Conservation (phyloP, 2,888 invertebrate species). For the Flabesymbios commensalis region DNA sequence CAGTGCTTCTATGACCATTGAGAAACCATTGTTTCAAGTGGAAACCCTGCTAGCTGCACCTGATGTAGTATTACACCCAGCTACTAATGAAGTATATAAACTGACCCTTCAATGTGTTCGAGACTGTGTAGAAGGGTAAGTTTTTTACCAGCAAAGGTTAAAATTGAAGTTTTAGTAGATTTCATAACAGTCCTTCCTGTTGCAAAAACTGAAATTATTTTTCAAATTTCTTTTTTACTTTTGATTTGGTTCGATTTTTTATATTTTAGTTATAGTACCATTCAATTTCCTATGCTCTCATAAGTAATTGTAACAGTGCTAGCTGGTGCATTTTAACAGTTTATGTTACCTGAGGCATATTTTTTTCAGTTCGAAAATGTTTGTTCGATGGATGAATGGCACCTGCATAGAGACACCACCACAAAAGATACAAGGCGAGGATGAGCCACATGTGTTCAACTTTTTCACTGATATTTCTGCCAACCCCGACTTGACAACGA, state of each 20-base stretch:
- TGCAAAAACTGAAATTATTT: too few species aligned
- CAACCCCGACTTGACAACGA: conserved; percentile 63
- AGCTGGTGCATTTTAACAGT: too few species aligned
- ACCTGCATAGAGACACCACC: conserved; percentile 77
- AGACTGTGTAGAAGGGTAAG: conserved; percentile 76
- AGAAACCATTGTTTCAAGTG: conserved; percentile 75
- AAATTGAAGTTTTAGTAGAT: too few species aligned
- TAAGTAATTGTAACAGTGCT: too few species aligned
- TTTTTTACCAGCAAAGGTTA: too few species aligned
- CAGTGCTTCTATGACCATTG: conserved; percentile 67
- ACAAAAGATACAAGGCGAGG: conserved; percentile 68
- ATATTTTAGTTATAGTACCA: neutral
- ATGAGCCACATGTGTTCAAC: conserved; percentile 71
- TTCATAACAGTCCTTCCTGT: too few species aligned
- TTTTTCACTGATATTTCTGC: conserved; percentile 80
- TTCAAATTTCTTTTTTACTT: too few species aligned
- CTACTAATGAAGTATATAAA: conserved; percentile 77
- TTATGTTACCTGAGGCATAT: too few species aligned
- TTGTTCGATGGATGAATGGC: conserved; percentile 84
- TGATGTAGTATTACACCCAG: conserved; percentile 77
- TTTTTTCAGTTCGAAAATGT: conserved; percentile 74
- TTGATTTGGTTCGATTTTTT: neutral
- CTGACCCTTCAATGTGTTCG: conserved; percentile 75
- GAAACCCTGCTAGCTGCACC: conserved; percentile 76
- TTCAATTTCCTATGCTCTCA: too few species aligned